Evolutionary conservation across 2,797 vertebrate genomes (phyloP).

Genomic region (Microctenopoma steveboyesi): DNA sequence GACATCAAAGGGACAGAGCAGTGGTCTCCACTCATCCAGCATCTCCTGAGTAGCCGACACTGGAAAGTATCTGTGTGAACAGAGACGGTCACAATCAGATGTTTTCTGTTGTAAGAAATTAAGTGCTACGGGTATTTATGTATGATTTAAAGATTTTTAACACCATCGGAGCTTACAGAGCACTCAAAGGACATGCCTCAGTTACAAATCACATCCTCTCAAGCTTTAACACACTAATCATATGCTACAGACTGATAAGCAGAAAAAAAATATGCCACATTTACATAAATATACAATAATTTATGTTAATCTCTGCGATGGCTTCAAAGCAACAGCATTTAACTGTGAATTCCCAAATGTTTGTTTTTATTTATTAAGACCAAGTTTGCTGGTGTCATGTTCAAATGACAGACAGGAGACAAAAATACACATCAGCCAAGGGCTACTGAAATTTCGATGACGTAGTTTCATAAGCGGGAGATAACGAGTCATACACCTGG

Average conservation of each 20-base stretch:
- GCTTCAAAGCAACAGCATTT: not conserved
- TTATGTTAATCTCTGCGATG: not conserved
- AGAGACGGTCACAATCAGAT: slow-evolving; percentile 10
- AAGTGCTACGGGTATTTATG: slow-evolving; percentile 26
- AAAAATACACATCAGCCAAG: slow-evolving; percentile 9
- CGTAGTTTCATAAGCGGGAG: slow-evolving; percentile 18
- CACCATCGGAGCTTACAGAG: slow-evolving; percentile 43
- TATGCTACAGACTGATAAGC: not conserved
- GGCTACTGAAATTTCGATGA: slow-evolving; percentile 20
- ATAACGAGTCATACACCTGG: slow-evolving; percentile 40
- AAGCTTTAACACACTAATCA: slow-evolving; percentile 1
- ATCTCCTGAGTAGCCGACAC: slow-evolving; percentile 92
- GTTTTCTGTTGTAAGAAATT: not conserved
- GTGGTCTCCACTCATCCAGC: slow-evolving; percentile 95
- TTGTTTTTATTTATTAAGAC: not conserved
- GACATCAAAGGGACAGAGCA: slow-evolving; percentile 97
- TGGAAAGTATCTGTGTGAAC: slow-evolving; percentile 89
- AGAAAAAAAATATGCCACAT: not conserved
- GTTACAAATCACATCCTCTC: slow-evolving; percentile 29
- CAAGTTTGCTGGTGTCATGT: not conserved
- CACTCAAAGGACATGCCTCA: slow-evolving; percentile 31
- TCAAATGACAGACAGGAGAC: slow-evolving; percentile 11
- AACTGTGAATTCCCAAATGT: not conserved
- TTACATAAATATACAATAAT: not conserved
- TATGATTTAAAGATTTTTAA: slow-evolving; percentile 16